Evolutionary conservation across 2,113 vertebrate genomes (phyloP).

Genomic region (Puntigrus tetrazona): DNA sequence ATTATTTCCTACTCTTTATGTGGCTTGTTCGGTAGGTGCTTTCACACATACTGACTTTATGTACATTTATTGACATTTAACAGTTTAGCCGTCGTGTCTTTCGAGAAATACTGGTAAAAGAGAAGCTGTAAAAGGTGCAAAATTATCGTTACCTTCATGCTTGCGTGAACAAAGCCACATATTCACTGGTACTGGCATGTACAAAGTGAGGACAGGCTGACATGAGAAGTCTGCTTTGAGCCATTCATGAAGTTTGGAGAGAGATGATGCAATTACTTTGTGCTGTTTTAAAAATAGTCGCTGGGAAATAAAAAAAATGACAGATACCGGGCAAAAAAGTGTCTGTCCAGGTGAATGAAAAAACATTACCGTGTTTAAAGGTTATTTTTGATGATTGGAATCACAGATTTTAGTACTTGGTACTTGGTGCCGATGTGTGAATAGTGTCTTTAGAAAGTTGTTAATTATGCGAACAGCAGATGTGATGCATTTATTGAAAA

Average conservation of each 20-base stretch:
- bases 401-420: background rate
- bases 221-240: background rate
- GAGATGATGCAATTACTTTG: background rate
- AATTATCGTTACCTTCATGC: background rate
- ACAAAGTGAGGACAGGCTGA: background rate
- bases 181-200: background rate
- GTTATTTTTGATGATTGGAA: background rate
- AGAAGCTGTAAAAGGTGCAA: background rate
- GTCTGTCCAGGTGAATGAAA: background rate
- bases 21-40: background rate
- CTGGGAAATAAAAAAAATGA: background rate
- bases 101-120: background rate
- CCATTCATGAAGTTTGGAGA: background rate
- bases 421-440: background rate
- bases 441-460: background rate
- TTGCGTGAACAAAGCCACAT: background rate
- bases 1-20: background rate
- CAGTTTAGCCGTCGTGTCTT: background rate
- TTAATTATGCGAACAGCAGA: background rate
- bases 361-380: background rate
- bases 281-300: background rate
- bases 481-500: background rate
- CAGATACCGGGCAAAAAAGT: background rate
- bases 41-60: background rate
- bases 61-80: background rate